These are phyloP conservation scores for Ophion costatus DNA, from an alignment of 2,888 invertebrate species.

Conservation along the genomic window DNA sequence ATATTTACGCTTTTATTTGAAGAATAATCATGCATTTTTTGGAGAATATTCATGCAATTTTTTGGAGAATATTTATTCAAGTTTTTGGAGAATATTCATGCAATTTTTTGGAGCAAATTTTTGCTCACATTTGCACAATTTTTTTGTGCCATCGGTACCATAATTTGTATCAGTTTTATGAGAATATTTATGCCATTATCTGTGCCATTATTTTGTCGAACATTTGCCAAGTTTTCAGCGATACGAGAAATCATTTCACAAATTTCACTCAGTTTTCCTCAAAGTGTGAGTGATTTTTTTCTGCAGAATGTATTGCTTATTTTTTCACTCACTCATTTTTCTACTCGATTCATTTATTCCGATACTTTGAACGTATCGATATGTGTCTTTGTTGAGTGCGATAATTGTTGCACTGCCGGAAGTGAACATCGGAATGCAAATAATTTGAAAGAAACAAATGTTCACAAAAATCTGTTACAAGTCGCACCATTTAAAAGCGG, in stretches of 20 bases:
- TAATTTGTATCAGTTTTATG: neutral
- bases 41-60: neutral
- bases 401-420: no score
- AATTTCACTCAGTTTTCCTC: neutral
- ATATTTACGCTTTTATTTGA: neutral
- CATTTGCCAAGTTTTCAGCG: neutral
- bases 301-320: neutral
- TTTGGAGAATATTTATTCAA: neutral
- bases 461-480: no score
- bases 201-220: neutral
- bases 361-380: no score
- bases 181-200: neutral
- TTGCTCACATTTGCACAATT: no score
- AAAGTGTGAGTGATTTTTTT: neutral
- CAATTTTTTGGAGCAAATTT: no score
- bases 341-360: no score
- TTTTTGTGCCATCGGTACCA: neutral
- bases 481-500: no score
- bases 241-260: neutral
- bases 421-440: no score
- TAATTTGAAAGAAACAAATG: no score
- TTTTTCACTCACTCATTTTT: neutral
- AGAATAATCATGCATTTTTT: no score
- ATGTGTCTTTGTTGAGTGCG: no score
- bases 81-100: no score